Conservation (phyloP, 1,140 invertebrate species). For the Trichonephila clavipes region DNA sequence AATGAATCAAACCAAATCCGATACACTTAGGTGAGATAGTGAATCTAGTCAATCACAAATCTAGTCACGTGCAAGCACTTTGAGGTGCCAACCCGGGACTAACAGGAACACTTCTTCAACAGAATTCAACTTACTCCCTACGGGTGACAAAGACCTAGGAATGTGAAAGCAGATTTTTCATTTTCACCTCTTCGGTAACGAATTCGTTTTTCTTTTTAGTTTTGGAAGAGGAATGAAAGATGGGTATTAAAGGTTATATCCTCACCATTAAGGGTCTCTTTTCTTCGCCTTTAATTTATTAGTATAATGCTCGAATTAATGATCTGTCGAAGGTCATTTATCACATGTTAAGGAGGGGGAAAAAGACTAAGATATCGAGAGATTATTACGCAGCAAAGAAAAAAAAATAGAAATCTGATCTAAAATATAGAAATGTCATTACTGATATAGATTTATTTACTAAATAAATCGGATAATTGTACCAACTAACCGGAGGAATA, state of each 20-base stretch:
- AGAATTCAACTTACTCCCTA: background rate
- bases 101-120: slow-evolving; percentile 45
- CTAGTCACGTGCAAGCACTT: slow-evolving; percentile 24
- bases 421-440: background rate
- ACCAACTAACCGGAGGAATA: background rate
- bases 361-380: slow-evolving; percentile 27
- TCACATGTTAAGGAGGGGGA: background rate
- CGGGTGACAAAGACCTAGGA: slow-evolving; percentile 50
- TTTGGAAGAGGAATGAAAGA: slow-evolving; percentile 12
- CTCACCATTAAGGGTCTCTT: slow-evolving; percentile 25
- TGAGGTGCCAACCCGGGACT: slow-evolving; percentile 9
- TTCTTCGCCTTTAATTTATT: slow-evolving; percentile 74
- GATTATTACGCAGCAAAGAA: background rate
- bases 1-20: slow-evolving; percentile 68
- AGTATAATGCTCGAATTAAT: slow-evolving; percentile 72
- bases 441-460: slow-evolving; percentile 21
- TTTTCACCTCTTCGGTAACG: slow-evolving; percentile 30
- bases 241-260: slow-evolving; percentile 53
- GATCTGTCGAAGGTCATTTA: slow-evolving; percentile 64
- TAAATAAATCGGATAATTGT: background rate
- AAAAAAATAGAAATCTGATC: background rate
- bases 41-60: background rate
- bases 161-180: slow-evolving; percentile 61
- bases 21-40: background rate
- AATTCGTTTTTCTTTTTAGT: background rate